Base-by-base conservation (phyloP, 2,797 vertebrate genomes). In the Neosilurus mollespiculum region DNA sequence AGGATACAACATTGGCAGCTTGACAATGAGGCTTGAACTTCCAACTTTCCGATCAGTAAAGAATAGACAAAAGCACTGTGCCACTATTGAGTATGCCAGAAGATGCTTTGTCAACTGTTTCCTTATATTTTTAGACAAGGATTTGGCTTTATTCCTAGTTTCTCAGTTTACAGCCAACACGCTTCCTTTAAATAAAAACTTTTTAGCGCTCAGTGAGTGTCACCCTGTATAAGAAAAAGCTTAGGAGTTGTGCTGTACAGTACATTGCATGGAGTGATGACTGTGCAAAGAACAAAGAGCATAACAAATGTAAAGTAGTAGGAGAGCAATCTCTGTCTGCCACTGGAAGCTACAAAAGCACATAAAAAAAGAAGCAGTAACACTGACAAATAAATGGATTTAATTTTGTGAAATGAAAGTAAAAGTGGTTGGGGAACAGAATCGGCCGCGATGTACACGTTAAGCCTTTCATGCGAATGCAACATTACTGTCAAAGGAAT, bases 251-350 rank as follows among this genome's bases (percentile, higher is more conserved):
- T 56, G 53, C 9, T 30, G 18, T 59, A 59, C 54, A 37, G 54
- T 59, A 59, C 56, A 76, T 58, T 76, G 34, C 11, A 37, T 61
- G 34, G 7, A 77, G 56, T 37, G 73, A 77, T 61, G 6, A 16
- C 24, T 80, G 18, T 80, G 62, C 49, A 53, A 67, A 56, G 78
- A 34, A 75, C 54, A 77, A 77, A 75, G 72, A 75, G 53, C 26
- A 58, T 56, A 75, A 56, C 11, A 58, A 61, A 61, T 77, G 53
- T 77, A 37, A 77, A 77, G 56, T 61, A 34, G 73, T 61, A 15
- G 30, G 56, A 37, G 30, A 59, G 56, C 10, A 77, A n/a, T 77
- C 10, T 22, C 24, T 73, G 26, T 20, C 72, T 76, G 72, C 61
- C 56, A 73, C 24, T 30, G 71, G 51, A 10, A 56, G 14, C 71